Evolutionary conservation across 2,888 invertebrate genomes (phyloP).

Genomic region (Megaustenia siamemsis): DNA sequence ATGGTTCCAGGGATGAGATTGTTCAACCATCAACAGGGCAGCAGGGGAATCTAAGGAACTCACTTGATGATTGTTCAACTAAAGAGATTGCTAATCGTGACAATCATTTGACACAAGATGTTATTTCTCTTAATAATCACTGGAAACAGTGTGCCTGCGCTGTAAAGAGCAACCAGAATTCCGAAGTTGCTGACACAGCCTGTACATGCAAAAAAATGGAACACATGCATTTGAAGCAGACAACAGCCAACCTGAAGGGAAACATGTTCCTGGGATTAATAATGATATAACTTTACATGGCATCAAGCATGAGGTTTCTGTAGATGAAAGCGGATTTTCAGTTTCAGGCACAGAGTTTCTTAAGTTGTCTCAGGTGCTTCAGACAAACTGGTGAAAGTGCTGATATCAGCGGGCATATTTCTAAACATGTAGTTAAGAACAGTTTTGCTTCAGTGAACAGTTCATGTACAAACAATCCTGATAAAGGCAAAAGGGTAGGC

Average conservation of each 20-base stretch:
- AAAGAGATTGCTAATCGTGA: background rate
- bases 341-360: background rate
- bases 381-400: background rate
- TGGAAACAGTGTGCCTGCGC: background rate
- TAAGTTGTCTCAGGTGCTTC: background rate
- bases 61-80: background rate
- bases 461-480: constrained; percentile 4
- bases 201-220: background rate
- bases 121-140: background rate
- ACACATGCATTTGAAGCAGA: no score
- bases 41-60: background rate
- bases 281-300: background rate
- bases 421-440: background rate
- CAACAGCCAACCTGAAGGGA: background rate
- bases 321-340: background rate
- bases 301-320: background rate
- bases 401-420: background rate
- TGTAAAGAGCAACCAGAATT: background rate
- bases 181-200: background rate
- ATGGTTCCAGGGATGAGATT: no score
- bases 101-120: background rate
- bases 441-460: background rate
- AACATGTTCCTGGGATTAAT: background rate
- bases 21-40: no score
- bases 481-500: background rate